Evolutionary conservation across 2,888 invertebrate species (phyloP).

Genomic region (Caenorhabditis wallacei): DNA sequence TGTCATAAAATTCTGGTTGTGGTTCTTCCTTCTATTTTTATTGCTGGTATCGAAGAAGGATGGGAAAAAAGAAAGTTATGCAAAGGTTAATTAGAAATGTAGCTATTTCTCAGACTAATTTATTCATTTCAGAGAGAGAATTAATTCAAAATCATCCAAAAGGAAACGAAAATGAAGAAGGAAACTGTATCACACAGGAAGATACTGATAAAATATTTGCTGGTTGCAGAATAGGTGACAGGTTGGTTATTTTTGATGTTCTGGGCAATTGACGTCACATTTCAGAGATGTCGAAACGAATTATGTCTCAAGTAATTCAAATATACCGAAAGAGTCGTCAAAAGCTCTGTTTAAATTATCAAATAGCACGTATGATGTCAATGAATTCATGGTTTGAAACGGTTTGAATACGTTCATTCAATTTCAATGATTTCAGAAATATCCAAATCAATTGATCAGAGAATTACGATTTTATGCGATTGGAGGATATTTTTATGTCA

Average conservation of each 20-base stretch:
- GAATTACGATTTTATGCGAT: slow-evolving; percentile 2
- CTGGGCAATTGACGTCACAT: not conserved
- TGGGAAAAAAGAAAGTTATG: not conserved
- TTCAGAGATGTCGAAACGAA: not conserved
- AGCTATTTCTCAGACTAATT: not conserved
- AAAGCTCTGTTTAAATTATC: not conserved
- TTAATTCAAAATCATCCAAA: not conserved
- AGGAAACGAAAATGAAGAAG: not conserved
- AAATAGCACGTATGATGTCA: slow-evolving; percentile 9
- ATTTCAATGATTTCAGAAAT: slow-evolving; percentile 5
- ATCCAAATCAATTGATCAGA: slow-evolving; percentile 1
- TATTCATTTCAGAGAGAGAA: not conserved
- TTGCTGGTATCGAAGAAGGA: slow-evolving; percentile 14
- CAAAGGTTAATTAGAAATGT: slow-evolving; percentile 1
- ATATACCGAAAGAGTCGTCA: not conserved
- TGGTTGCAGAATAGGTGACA: not conserved
- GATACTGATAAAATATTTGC: not conserved
- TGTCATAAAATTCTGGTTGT: not conserved
- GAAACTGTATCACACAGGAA: not conserved
- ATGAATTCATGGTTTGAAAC: not conserved
- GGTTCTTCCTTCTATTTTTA: slow-evolving; percentile 4
- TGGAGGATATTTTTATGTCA: not conserved
- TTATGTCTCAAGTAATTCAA: not conserved
- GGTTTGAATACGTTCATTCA: not conserved
- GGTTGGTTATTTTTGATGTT: not conserved